Evolutionary conservation across 2,888 invertebrate species (phyloP), one percentile per base, ranked within the genome.

Genomic region (Harpagoxenus sublaevis): DNA sequence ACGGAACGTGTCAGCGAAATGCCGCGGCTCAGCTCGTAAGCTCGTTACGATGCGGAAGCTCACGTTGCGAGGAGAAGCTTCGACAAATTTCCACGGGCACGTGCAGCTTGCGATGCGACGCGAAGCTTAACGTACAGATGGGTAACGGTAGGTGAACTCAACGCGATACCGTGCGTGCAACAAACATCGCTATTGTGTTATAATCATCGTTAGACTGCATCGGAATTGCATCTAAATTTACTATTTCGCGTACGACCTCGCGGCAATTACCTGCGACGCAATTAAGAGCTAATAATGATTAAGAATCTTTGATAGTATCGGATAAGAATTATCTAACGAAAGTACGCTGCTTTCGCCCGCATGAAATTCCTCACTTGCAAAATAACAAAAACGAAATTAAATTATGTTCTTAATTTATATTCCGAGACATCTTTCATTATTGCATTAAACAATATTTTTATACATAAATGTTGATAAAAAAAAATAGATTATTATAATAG

Each of bases 31-130:
- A 79, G 74, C 77, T 55, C 60, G 48, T 79, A 79, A 79, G 79
- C 79, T 79, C 60, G 79, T 79, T 79, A 79, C 48, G 73, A 79
- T 60, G 79, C 79, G 60, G 79, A 79, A 79, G 48, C 79, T 79
- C 79, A 79, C 79, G 79, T 70, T 70, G 57, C 48, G 77, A 55
- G 12, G 57, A 79, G 73, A 60, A 79, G 74, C 79, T 73, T 73
- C 73, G 79, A 79, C 79, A 79, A 79, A 73, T 73, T 79, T 73
- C 73, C 79, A 28, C 60, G 35, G 12, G 79, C 79, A 73, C 79
- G 79, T 79, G 79, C 23, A 23, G 23, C 79, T 60, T n/a, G 74
- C 79, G 79, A 79, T 48, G 60, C 73, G 48, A 73, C 48, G 79
- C 51, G 15, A 60, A 79, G 79, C 79, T 79, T 79, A 79, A 73